phyloP scores from a whole-genome alignment of 2,113 vertebrate genomes.

The Notarius lentiginosus region DNA sequence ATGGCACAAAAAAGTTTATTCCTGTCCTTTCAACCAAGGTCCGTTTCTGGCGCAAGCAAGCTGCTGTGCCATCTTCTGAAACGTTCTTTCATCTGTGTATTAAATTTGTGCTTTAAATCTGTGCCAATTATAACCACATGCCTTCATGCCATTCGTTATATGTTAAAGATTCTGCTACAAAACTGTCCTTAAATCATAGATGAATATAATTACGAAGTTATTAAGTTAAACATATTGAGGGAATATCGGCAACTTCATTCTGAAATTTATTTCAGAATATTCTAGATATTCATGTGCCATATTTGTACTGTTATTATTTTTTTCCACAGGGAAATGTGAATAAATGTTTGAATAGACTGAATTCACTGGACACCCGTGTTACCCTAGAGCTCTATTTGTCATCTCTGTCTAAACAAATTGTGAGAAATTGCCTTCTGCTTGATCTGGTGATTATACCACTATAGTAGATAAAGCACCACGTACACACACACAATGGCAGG shows the following conservation, averaged over 20 bases:
- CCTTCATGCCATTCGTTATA: neutral
- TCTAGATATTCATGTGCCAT: neutral
- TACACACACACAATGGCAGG: neutral
- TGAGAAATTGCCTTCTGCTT: neutral
- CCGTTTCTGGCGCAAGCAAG: neutral
- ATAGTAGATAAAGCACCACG: neutral
- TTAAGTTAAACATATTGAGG: neutral
- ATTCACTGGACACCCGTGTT: neutral
- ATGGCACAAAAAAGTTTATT: neutral
- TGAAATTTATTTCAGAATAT: neutral
- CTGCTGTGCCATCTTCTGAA: neutral
- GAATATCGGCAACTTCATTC: neutral
- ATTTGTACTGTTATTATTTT: constrained; percentile 5
- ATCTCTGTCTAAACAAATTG: neutral
- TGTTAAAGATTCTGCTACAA: neutral
- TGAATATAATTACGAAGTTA: neutral
- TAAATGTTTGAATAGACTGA: constrained; percentile 1
- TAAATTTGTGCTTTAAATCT: neutral
- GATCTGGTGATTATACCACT: neutral
- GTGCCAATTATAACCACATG: neutral
- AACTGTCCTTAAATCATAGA: neutral
- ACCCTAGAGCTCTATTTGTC: too few relatives aligned
- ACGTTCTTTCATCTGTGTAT: neutral
- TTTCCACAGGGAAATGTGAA: neutral
- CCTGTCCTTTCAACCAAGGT: constrained; percentile 12